phyloP scores from a whole-genome alignment of 2,888 invertebrate genomes.

The Strigamia crassipes region DNA sequence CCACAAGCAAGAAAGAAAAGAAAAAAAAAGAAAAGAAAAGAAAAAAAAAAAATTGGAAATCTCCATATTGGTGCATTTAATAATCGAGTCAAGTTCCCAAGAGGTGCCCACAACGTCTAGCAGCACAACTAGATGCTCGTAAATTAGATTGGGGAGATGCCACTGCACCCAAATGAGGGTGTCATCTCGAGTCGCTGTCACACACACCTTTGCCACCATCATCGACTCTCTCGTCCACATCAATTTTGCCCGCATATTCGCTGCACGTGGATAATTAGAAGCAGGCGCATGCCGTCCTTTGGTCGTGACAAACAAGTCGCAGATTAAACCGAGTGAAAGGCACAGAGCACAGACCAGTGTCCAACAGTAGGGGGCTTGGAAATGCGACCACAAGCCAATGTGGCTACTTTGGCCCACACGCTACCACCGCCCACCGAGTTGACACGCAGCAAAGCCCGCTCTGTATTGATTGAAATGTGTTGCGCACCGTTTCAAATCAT shows the following conservation, averaged over 20 bases:
- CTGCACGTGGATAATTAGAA: background rate
- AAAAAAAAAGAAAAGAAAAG: no score
- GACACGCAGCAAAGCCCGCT: background rate
- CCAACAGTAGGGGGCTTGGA: background rate
- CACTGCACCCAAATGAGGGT: slow-evolving; percentile 10
- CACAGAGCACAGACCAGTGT: background rate
- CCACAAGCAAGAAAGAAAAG: no score
- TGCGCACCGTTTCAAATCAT: background rate
- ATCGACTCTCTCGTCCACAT: background rate
- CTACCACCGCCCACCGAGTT: background rate
- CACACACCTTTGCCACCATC: background rate
- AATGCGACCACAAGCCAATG: slow-evolving; percentile 10
- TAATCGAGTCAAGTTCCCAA: background rate
- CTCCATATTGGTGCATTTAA: background rate
- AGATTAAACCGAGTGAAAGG: background rate
- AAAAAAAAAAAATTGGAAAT: background rate
- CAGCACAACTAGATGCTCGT: background rate
- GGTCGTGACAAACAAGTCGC: no score
- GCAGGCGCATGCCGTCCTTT: background rate
- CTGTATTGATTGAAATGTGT: background rate
- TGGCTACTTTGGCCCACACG: background rate
- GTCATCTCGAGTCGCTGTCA: slow-evolving; percentile 4
- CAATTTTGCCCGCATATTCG: background rate
- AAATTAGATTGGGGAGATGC: slow-evolving; percentile 4
- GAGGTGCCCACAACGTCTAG: background rate